Conservation (phyloP, 2,888 invertebrate species). For the Chymomyza fuscimana region DNA sequence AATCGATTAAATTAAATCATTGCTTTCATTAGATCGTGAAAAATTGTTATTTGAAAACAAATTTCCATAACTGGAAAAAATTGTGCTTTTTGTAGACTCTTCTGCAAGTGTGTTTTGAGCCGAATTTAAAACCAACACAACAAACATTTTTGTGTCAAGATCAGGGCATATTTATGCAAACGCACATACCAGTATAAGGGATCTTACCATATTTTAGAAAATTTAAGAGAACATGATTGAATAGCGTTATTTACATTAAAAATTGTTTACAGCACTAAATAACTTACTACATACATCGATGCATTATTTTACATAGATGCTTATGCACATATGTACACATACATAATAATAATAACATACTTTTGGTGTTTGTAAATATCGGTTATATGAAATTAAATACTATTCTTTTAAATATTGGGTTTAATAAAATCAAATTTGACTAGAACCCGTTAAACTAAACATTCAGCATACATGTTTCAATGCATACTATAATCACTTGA, state of each 20-base stretch:
- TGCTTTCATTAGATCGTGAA: constrained; percentile 15
- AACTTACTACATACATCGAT: constrained; percentile 20
- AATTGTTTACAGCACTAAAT: constrained; percentile 20
- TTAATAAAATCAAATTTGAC: constrained; percentile 50
- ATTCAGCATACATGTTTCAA: constrained; percentile 44
- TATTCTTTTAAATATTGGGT: constrained; percentile 46
- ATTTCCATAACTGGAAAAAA: constrained; percentile 25
- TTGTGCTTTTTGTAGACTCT: constrained; percentile 37
- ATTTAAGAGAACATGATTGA: constrained; percentile 40
- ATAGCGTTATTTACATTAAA: constrained; percentile 10
- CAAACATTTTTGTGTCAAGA: constrained; percentile 1
- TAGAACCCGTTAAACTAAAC: constrained; percentile 32
- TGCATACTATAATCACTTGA: constrained; percentile 28
- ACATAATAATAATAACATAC: constrained; percentile 21
- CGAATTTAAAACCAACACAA: constrained; percentile 7
- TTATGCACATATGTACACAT: constrained; percentile 16
- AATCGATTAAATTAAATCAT: constrained; percentile 65
- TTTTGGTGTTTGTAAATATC: constrained; percentile 77
- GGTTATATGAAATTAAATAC: constrained; percentile 53
- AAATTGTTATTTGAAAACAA: constrained; percentile 32
- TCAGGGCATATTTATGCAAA: neutral
- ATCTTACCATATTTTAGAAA: constrained; percentile 45
- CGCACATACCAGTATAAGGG: neutral
- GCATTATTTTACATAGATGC: constrained; percentile 1
- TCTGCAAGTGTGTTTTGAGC: constrained; percentile 50